Conservation (phyloP, 2,113 vertebrate genomes). For the Nematolebias whitei region DNA sequence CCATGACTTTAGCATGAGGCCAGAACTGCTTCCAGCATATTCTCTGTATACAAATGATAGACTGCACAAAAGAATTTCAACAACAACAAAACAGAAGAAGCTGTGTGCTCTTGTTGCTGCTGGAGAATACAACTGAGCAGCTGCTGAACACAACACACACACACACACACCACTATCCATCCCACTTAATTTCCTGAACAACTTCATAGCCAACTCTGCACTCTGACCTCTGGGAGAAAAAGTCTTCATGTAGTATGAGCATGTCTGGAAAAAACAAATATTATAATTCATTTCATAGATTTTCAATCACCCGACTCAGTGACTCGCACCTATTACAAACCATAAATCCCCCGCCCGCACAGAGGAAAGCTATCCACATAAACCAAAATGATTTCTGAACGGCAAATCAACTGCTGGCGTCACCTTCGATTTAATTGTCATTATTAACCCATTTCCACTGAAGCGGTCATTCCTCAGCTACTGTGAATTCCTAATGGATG, state of each 20-base stretch:
- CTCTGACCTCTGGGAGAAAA: slow-evolving; percentile 11
- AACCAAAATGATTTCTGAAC: slow-evolving; percentile 20
- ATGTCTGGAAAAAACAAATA: slow-evolving; percentile 28
- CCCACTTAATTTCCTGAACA: slow-evolving; percentile 13
- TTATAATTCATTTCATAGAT: neutral
- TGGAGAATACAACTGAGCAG: slow-evolving; percentile 2
- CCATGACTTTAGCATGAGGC: slow-evolving; percentile 18
- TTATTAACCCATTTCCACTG: slow-evolving; percentile 53
- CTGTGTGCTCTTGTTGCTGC: neutral
- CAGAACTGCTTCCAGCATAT: slow-evolving; percentile 31
- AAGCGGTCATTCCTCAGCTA: slow-evolving; percentile 39
- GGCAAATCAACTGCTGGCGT: slow-evolving; percentile 33
- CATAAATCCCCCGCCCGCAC: neutral
- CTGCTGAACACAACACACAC: neutral
- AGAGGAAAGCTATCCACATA: slow-evolving; percentile 16
- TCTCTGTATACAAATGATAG: slow-evolving; percentile 33
- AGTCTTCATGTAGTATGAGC: neutral
- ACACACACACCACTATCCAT: neutral
- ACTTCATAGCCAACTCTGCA: neutral
- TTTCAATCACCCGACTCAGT: slow-evolving; percentile 25
- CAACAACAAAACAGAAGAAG: slow-evolving; percentile 27
- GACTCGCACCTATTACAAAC: slow-evolving; percentile 10
- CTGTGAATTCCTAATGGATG: slow-evolving; percentile 38
- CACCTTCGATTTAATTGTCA: slow-evolving; percentile 51
- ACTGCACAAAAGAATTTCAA: slow-evolving; percentile 37